Evolutionary conservation across 2,797 vertebrate species (phyloP), one percentile per base, ranked within the genome.

Genomic region (Fistularia commersonii): DNA sequence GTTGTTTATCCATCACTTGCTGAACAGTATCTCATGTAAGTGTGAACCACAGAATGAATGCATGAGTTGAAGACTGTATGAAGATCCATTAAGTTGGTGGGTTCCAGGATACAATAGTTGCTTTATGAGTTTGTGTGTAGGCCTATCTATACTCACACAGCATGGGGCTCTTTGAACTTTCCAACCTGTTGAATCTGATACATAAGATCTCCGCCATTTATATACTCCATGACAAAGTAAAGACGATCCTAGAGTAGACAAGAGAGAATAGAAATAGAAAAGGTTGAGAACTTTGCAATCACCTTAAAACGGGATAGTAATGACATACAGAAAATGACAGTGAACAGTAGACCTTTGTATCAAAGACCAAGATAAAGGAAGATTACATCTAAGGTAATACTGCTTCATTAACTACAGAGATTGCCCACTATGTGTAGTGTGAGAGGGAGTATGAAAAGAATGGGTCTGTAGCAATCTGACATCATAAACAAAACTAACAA

Each of bases 111-210:
- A 2, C 23, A 23, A 23, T 4, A 23, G 23, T 4, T 23, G 23
- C 23, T 23, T 23, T 4, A 23, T 23, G 35, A 36, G 32, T 51
- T 11, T 51, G 31, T 50, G 7, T 44, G 11, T 32, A 58, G 44
- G 57, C 53, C 41, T 51, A 45, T 54, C 13, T 58, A 41, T 72
- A 94, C 96, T 96, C 87, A 98, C 96, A 98, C 96, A 15, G 96
- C 95, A 0, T 98, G 97, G 0, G 97, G 97, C 76, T 99, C 96
- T 84, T 99, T 99, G 77, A 99, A 99, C 72, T 96, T 92, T 68
- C 97, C 96, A 0, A 96, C 96, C 88, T 98, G 96, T 64, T 99
- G 97, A 69, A 98, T 99, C 90, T 99, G 97, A 88, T 98, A 99
- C 97, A 99, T 99, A 79, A 99, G 93, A 76, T 99, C 97, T 51